phyloP scores from a whole-genome alignment of 2,888 invertebrate species.

The Clitarchus hookeri region DNA sequence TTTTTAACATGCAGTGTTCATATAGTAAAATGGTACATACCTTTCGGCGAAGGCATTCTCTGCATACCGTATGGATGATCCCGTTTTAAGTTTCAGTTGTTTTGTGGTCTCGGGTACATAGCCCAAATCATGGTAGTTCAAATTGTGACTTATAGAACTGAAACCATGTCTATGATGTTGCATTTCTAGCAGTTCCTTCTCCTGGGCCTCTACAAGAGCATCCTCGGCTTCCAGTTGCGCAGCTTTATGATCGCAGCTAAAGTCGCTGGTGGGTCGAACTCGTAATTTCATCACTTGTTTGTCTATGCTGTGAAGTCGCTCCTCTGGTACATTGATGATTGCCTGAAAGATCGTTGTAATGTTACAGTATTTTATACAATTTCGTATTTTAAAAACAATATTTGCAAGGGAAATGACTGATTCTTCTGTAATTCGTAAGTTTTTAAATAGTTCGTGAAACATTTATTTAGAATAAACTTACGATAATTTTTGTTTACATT shows the following conservation, averaged over 20 bases:
- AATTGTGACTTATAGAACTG: neutral
- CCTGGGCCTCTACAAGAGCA: neutral
- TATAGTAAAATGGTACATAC: neutral
- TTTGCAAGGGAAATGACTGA: too few relatives aligned
- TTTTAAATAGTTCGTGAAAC: too few relatives aligned
- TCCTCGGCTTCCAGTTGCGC: neutral
- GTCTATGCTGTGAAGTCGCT: slow-evolving; percentile 2
- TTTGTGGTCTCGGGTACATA: neutral
- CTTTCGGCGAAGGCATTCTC: neutral
- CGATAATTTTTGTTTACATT: too few relatives aligned
- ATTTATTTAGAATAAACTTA: too few relatives aligned
- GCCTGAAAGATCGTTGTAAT: neutral
- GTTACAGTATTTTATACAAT: too few relatives aligned
- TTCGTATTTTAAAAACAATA: too few relatives aligned
- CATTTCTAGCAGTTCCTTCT: neutral
- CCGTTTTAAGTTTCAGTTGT: neutral
- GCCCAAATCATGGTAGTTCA: slow-evolving; percentile 3
- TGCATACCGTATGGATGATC: neutral
- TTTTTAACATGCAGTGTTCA: too few relatives aligned
- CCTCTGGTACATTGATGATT: neutral
- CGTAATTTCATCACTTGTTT: neutral
- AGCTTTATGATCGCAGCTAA: neutral
- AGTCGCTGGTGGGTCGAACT: neutral
- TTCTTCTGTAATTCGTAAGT: too few relatives aligned
- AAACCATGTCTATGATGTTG: neutral